phyloP scores from a whole-genome alignment of 2,797 vertebrate species.

The Myotis findleyi region DNA sequence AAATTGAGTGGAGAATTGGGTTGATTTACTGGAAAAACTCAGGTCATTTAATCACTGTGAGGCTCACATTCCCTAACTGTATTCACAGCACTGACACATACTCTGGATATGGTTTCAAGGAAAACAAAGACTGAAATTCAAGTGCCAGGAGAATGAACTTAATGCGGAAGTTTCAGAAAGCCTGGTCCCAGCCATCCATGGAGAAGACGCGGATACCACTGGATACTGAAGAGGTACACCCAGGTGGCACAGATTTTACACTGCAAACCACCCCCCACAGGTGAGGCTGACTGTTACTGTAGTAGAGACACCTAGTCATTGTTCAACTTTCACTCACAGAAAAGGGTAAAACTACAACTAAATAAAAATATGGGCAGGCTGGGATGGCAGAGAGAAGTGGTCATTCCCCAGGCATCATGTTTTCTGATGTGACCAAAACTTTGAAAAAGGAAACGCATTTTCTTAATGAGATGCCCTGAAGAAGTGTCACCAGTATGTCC shows the following conservation, averaged over 20 bases:
- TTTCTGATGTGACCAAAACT: not conserved
- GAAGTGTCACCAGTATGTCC: not conserved
- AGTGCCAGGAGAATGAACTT: not conserved
- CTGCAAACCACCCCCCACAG: not conserved
- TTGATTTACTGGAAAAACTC: slow-evolving; percentile 39
- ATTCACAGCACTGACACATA: not conserved
- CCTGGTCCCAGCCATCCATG: not conserved
- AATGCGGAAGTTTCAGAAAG: not conserved
- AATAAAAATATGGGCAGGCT: not conserved
- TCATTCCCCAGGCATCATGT: not conserved
- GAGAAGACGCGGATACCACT: not conserved
- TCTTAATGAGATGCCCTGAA: not conserved
- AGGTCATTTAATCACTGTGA: not conserved
- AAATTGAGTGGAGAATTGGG: not conserved
- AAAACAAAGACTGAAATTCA: slow-evolving; percentile 43
- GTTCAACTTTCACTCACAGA: not conserved
- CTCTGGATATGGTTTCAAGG: slow-evolving; percentile 6
- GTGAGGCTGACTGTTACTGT: not conserved
- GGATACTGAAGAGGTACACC: not conserved
- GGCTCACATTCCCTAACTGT: not conserved
- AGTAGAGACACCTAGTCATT: not conserved
- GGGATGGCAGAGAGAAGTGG: not conserved
- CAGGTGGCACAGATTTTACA: not conserved
- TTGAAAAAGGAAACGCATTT: not conserved
- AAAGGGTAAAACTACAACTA: not conserved